Percentiles rank a stretch among this genome's conserved stretches.
phyloP scores from a whole-genome alignment of 2,888 invertebrate species.

The Andricus quercusramuli region DNA sequence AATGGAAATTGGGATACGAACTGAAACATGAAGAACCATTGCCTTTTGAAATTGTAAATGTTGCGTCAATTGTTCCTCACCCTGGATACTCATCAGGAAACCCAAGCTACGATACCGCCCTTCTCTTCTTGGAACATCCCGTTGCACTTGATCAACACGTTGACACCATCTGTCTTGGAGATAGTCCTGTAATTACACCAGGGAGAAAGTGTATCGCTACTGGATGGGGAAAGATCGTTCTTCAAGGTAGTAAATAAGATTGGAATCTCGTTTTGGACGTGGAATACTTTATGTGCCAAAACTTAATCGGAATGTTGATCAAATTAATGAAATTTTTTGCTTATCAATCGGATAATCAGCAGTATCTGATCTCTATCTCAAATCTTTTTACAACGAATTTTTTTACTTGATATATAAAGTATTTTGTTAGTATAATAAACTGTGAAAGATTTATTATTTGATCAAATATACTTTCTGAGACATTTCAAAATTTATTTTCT shows the following conservation, averaged over 20 bases:
- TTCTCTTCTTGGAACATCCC: slow-evolving; percentile 83
- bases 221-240: slow-evolving; percentile 90
- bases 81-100: slow-evolving; percentile 84
- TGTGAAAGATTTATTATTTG: background rate
- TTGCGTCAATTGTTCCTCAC: slow-evolving; percentile 85
- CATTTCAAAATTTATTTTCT: background rate
- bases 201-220: slow-evolving; percentile 87
- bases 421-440: background rate
- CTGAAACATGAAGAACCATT: slow-evolving; percentile 84
- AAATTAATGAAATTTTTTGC: background rate
- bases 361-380: background rate
- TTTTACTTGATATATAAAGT: background rate
- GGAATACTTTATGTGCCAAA: background rate
- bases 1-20: slow-evolving; percentile 91
- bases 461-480: background rate
- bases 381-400: background rate
- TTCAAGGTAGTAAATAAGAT: slow-evolving; percentile 83
- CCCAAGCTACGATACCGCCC: slow-evolving; percentile 85
- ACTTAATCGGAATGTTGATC: background rate
- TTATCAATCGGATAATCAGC: background rate
- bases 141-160: slow-evolving; percentile 85
- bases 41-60: slow-evolving; percentile 88
- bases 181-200: slow-evolving; percentile 78
- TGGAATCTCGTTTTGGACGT: slow-evolving; percentile 21
- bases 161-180: slow-evolving; percentile 87